phyloP scores from a whole-genome alignment of 2,797 vertebrate species.

The Cyclopterus lumpus region DNA sequence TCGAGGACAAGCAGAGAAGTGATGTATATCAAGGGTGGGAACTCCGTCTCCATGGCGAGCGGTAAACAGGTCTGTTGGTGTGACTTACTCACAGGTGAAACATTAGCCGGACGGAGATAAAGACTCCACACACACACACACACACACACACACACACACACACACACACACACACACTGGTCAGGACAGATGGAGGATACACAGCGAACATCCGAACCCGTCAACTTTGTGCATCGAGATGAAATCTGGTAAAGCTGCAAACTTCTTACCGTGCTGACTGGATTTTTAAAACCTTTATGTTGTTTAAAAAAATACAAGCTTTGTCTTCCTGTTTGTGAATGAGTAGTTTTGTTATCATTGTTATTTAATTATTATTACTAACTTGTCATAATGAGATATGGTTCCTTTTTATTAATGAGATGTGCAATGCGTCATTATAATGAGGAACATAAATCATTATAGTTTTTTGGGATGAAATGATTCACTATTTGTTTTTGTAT shows the following conservation, averaged over 20 bases:
- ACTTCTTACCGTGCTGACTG: too few relatives aligned
- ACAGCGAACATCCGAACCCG: constrained; percentile 43
- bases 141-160: constrained; percentile 20
- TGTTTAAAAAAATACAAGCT: background rate
- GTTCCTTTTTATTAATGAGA: background rate
- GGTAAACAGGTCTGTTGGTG: constrained; percentile 71
- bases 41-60: constrained; percentile 59
- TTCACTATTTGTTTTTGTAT: background rate
- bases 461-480: background rate
- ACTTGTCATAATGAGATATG: background rate
- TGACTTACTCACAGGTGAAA: constrained; percentile 67
- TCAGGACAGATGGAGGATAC: constrained; percentile 67
- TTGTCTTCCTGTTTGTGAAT: background rate
- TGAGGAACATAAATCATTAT: background rate
- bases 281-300: background rate
- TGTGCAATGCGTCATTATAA: background rate
- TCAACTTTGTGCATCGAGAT: constrained; percentile 77
- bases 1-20: background rate
- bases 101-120: constrained; percentile 41
- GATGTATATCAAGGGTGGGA: background rate
- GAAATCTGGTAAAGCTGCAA: constrained; percentile 77
- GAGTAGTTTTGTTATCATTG: background rate
- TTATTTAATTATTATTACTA: too few relatives aligned
- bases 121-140: constrained; percentile 23
- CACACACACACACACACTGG: constrained; percentile 5